Conservation (phyloP, 2,113 vertebrate species). For the Rhombomys opimus region DNA sequence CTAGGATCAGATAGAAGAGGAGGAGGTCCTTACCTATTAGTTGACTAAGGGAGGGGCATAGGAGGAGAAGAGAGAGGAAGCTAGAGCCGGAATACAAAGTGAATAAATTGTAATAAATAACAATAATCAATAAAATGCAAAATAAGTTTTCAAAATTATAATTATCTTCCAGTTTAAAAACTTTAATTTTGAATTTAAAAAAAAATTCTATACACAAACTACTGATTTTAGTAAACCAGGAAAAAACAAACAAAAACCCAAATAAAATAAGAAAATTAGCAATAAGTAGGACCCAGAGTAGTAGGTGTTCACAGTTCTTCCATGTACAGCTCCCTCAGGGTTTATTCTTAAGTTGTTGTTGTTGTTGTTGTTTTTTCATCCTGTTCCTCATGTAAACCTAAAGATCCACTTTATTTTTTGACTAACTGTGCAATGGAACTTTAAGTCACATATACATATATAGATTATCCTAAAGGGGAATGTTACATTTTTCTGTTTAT, state of each 20-base stretch:
- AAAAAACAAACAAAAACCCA: constrained; percentile 57
- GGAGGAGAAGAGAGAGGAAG: too few relatives aligned
- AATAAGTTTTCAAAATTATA: constrained; percentile 91
- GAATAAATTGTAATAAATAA: too few relatives aligned
- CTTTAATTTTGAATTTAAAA: constrained; percentile 91
- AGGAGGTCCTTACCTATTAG: too few relatives aligned
- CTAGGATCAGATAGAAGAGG: too few relatives aligned
- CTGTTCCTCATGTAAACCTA: constrained; percentile 93
- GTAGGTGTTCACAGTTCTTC: constrained; percentile 90
- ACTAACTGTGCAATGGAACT: constrained; percentile 82
- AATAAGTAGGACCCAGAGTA: constrained; percentile 89
- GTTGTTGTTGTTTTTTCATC: constrained; percentile 92
- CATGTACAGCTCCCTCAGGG: constrained; percentile 88
- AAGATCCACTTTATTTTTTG: constrained; percentile 92
- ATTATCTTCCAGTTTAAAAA: constrained; percentile 95
- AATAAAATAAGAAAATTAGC: constrained; percentile 81
- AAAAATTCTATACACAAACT: constrained; percentile 93
- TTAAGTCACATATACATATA: constrained; percentile 84
- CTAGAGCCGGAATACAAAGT: too few relatives aligned
- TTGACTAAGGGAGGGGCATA: too few relatives aligned
- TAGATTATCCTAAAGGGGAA: constrained; percentile 80
- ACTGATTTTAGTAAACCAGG: constrained; percentile 90
- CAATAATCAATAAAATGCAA: too few relatives aligned
- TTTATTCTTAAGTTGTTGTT: constrained; percentile 89
- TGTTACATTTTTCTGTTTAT: constrained; percentile 89